Base-by-base conservation (phyloP, 2,797 vertebrate genomes). In the Gastrophryne carolinensis region DNA sequence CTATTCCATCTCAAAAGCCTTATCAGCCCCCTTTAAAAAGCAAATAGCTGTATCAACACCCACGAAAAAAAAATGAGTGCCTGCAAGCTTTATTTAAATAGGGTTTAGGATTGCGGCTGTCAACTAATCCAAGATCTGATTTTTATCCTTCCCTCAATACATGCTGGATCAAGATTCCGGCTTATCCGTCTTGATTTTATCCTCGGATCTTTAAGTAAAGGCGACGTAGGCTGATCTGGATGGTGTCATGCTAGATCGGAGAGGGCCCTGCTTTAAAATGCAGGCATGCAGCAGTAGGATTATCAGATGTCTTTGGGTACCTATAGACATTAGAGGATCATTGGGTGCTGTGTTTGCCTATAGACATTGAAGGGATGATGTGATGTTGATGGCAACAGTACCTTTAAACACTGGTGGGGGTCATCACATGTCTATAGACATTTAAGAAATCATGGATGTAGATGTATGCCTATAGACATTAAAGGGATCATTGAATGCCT, bases 81-180 rank as follows among this genome's bases (percentile, higher is more conserved):
- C 27, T 21, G 10, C 32, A 67, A 30, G 56, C 70, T 62, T 73
- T 61, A 67, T 68, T 47, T 53, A 79, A 70, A 75, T 68, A 68
- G 53, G 41, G 62, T 67, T 62, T 39, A 78, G 34, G 60, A 72
- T 79, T 83, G 79, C 30, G 34, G 78, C 58, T 66, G 81, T 75
- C 73, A 53, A 68, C 61, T 63, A 63, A 70, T 77, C 58, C 56
- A 56, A 64, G 66, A 77, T 64, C 34, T 35, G 10, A 61, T 63
- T 49, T n/a, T 71, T 64, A 77, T 77, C 66, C 65, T 50, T 11
- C 61, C 21, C 39, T 7, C 24, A 44, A 62, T 62, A 17, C 29
- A 70, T 61, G 58, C 73, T 39, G 54, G 47, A 71, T 70, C 41
- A 68, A 44, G 49, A 64, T 52, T n/a, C 35, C 5, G 39, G 37